Evolutionary conservation across 2,113 vertebrate species (phyloP).

Genomic region (Toxotes chatareus): DNA sequence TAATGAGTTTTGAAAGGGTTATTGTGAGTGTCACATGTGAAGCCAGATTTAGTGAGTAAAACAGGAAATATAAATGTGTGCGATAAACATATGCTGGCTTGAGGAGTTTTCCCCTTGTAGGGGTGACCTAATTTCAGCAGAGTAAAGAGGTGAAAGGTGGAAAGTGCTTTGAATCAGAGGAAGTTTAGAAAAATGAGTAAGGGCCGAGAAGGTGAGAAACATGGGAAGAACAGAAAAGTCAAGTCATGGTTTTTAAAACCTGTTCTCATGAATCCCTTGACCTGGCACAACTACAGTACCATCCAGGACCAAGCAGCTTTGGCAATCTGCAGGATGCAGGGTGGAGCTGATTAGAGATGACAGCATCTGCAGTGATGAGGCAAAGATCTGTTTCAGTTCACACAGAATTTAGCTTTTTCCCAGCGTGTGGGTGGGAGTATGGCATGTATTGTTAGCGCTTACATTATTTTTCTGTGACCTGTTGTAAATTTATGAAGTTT

Average conservation of each 20-base stretch:
- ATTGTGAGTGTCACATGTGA: neutral
- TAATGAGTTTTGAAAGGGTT: constrained; percentile 41
- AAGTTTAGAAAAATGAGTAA: neutral
- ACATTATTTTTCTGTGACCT: neutral
- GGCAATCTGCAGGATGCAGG: constrained; percentile 28
- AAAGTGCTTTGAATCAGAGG: constrained; percentile 14
- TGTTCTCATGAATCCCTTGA: constrained; percentile 11
- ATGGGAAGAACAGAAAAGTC: constrained; percentile 26
- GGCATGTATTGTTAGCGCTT: neutral
- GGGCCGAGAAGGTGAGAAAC: constrained; percentile 9
- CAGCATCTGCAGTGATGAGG: constrained; percentile 2
- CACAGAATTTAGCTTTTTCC: neutral
- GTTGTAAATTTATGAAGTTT: neutral
- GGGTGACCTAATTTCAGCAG: constrained; percentile 29
- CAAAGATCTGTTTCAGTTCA: constrained; percentile 39
- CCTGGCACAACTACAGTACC: constrained; percentile 5
- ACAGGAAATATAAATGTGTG: constrained; percentile 23
- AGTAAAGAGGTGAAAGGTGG: constrained; percentile 29
- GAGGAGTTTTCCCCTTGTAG: constrained; percentile 8
- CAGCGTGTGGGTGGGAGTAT: neutral
- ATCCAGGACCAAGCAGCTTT: neutral
- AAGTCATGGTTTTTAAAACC: neutral
- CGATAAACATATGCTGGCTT: constrained; percentile 21
- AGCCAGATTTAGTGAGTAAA: constrained; percentile 11
- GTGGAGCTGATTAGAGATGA: constrained; percentile 18